These are phyloP conservation scores for Pachypsylla venusta DNA, from an alignment of 1,140 invertebrate species.

Conservation along the genomic window DNA sequence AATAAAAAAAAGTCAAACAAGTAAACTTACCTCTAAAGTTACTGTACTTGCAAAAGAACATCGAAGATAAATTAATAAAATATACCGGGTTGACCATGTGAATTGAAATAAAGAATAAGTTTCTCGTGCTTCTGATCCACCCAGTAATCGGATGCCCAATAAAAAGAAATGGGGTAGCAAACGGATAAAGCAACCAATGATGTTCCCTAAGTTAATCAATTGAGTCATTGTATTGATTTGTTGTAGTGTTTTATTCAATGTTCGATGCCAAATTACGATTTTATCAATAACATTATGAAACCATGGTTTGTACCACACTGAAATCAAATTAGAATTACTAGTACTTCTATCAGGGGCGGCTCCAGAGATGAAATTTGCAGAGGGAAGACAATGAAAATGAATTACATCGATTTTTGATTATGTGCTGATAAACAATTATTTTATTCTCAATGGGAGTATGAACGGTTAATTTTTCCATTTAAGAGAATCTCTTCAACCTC, in stretches of 20 bases:
- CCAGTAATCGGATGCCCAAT: neutral
- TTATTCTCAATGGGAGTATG: too few species aligned
- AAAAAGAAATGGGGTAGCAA: slow-evolving; percentile 1
- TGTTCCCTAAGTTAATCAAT: neutral
- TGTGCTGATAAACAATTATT: too few species aligned
- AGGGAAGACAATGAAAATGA: too few species aligned
- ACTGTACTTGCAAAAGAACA: neutral
- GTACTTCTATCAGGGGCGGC: neutral
- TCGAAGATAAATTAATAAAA: neutral
- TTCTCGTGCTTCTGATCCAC: neutral
- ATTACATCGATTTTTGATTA: too few species aligned
- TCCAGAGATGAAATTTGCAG: neutral
- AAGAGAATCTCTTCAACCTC: too few species aligned
- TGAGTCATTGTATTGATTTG: neutral
- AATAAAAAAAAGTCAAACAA: neutral
- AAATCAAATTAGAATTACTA: neutral
- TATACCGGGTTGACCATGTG: neutral
- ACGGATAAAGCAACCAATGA: neutral
- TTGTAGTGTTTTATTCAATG: neutral
- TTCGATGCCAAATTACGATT: slow-evolving; percentile 1
- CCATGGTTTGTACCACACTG: neutral
- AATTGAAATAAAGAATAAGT: neutral
- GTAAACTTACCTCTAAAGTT: neutral
- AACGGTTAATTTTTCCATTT: too few species aligned
- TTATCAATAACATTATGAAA: neutral